Percentiles rank a stretch among this genome's conserved stretches.
These are phyloP conservation scores for Acanthaster planci DNA, from an alignment of 35 echinoderm and acorn worm genomes.

Conservation along the genomic window DNA sequence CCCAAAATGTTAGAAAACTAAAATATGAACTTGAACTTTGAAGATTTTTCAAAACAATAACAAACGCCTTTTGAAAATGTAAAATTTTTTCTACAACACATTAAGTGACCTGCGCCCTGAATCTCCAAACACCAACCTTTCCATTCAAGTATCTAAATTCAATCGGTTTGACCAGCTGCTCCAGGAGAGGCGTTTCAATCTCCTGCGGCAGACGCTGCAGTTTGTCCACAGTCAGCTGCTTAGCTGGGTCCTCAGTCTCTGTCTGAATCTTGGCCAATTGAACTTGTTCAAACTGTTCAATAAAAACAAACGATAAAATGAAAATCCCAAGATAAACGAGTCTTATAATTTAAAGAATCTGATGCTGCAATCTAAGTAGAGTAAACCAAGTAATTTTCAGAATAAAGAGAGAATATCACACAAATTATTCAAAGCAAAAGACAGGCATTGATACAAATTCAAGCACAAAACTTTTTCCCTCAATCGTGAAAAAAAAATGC, in stretches of 20 bases:
- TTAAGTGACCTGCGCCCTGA: background rate
- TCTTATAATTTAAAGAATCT: too few species aligned
- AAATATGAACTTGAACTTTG: background rate
- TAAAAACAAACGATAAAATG: background rate
- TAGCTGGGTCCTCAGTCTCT: slow-evolving; percentile 39
- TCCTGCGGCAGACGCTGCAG: background rate
- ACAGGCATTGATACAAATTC: background rate
- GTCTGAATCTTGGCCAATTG: slow-evolving; percentile 32
- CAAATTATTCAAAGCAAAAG: background rate
- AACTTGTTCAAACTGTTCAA: background rate
- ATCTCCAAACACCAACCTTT: slow-evolving; percentile 37
- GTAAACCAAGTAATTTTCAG: too few species aligned
- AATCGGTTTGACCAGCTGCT: slow-evolving; percentile 7
- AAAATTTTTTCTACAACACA: background rate
- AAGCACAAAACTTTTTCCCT: background rate
- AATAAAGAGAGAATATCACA: too few species aligned
- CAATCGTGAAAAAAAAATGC: background rate
- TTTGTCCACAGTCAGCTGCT: background rate
- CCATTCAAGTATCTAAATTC: slow-evolving; percentile 35
- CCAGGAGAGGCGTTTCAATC: background rate
- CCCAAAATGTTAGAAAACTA: background rate
- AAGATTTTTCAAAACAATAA: background rate
- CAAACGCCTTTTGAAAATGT: background rate
- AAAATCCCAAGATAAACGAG: too few species aligned
- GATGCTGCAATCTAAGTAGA: too few species aligned